Evolutionary conservation across 2,888 invertebrate species (phyloP), one percentile per base, ranked within the genome.

Genomic region (Melanostoma mellinum): DNA sequence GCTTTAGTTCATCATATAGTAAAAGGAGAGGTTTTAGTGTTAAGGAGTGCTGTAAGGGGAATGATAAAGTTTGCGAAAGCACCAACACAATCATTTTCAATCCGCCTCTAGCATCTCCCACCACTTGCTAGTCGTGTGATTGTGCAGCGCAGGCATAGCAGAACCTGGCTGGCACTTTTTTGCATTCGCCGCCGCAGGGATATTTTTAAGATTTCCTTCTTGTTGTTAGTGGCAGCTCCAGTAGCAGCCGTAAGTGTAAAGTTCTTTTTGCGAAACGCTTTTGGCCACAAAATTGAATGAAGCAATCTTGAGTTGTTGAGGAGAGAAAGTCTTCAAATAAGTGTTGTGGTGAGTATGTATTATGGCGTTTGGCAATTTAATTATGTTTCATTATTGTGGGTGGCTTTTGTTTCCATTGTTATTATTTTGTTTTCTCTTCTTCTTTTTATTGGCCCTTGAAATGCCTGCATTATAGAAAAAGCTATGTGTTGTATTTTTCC

Each of bases 61-160:
- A 71, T 71, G 74, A 84, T 84, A 84, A 78, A 84, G 78, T 71
- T 84, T 84, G 71, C 67, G 60, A 74, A 65, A 74, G 67, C 60
- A 79, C 74, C 79, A 71, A 79, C 79, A 84, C 84, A 84, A 74
- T 84, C 65, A 79, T 74, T 75, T 84, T 71, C 46, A 71, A 71
- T 84, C 67, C 42, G 65, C 78, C 74, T 50, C 55, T 30, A 71
- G 71, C 65, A 48, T 74, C 55, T 60, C 75, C 38, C 30, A 53
- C 53, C 65, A 71, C 75, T 56, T 63, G 60, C 40, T 50, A 61
- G 52, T 73, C 68, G 73, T 67, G 67, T 67, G 56, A 63, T 53
- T 81, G 67, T 76, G 67, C 50, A 72, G 55, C 61, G 40, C 72
- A 72, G 46, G 20, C 35, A 61, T 36, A 61, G 30, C 48, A 63